Evolutionary conservation across 1,140 invertebrate genomes (phyloP).

Genomic region (Ceratitis capitata): DNA sequence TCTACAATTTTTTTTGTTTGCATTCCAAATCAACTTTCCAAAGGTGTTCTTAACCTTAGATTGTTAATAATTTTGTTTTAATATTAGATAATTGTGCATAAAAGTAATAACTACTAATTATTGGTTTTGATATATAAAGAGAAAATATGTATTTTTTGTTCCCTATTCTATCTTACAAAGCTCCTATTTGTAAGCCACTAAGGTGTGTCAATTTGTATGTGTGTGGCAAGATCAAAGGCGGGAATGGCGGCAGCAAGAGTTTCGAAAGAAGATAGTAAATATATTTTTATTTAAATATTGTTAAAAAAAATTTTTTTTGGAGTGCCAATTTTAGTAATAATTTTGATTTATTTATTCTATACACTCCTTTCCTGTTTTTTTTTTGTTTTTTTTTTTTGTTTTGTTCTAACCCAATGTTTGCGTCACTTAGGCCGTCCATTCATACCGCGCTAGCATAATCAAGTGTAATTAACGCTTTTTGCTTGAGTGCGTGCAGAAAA

Average conservation of each 20-base stretch:
- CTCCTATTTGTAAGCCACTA: neutral
- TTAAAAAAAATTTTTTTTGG: neutral
- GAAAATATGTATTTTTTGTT: neutral
- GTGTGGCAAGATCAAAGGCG: neutral
- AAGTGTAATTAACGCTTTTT: slow-evolving; percentile 39
- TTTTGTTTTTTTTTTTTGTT: neutral
- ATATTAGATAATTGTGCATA: slow-evolving; percentile 21
- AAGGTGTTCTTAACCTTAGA: neutral
- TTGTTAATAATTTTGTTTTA: neutral
- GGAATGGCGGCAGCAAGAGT: neutral
- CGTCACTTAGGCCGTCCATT: neutral
- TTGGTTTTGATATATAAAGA: neutral
- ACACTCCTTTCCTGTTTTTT: neutral
- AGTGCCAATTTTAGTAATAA: neutral
- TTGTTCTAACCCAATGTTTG: neutral
- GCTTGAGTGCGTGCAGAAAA: slow-evolving; percentile 40
- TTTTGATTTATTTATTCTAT: neutral
- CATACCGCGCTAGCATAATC: neutral
- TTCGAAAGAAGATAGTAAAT: neutral
- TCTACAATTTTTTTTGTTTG: neutral
- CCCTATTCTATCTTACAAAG: neutral
- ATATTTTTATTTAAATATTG: neutral
- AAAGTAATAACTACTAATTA: neutral
- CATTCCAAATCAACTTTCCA: neutral
- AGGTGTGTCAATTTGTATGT: slow-evolving; percentile 17